A percentile compares a stretch with the other conserved stretches of the same genome.
These are phyloP conservation scores for Myanophis thanlyinensis DNA, from an alignment of 2,113 vertebrate genomes.

Conservation along the genomic window DNA sequence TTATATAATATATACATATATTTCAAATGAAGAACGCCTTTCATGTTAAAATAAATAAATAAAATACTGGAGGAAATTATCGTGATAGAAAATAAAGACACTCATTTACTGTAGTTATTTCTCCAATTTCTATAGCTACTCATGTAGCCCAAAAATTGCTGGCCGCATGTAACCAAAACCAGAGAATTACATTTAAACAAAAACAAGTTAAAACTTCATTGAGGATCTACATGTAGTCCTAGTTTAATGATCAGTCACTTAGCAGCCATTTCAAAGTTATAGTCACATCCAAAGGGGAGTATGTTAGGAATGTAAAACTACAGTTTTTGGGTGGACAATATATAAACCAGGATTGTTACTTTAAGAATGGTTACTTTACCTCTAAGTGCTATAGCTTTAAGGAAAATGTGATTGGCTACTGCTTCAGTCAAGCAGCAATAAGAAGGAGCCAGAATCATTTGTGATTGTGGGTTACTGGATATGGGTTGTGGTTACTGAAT, in stretches of 20 bases:
- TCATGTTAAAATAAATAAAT: conserved; percentile 20
- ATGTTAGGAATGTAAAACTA: too few relatives aligned
- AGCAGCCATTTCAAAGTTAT: neutral
- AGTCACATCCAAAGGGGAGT: too few relatives aligned
- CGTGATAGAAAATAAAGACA: neutral
- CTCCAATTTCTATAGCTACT: neutral
- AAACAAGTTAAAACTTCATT: neutral
- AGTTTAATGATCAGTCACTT: too few relatives aligned
- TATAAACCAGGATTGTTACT: too few relatives aligned
- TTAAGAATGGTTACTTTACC: too few relatives aligned
- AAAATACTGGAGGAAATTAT: neutral
- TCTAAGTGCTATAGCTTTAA: too few relatives aligned
- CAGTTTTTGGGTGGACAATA: too few relatives aligned
- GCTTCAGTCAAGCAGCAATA: too few relatives aligned
- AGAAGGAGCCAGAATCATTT: too few relatives aligned
- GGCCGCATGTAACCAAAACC: neutral
- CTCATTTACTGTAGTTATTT: neutral
- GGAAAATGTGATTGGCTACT: too few relatives aligned
- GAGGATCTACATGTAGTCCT: neutral
- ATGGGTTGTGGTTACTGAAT: too few relatives aligned
- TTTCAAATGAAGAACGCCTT: conserved; percentile 4
- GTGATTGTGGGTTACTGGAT: too few relatives aligned
- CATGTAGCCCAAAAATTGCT: neutral
- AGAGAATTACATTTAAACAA: neutral
- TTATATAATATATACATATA: neutral